Base-by-base conservation (phyloP, 2,797 vertebrate species). In the Miichthys miiuy region DNA sequence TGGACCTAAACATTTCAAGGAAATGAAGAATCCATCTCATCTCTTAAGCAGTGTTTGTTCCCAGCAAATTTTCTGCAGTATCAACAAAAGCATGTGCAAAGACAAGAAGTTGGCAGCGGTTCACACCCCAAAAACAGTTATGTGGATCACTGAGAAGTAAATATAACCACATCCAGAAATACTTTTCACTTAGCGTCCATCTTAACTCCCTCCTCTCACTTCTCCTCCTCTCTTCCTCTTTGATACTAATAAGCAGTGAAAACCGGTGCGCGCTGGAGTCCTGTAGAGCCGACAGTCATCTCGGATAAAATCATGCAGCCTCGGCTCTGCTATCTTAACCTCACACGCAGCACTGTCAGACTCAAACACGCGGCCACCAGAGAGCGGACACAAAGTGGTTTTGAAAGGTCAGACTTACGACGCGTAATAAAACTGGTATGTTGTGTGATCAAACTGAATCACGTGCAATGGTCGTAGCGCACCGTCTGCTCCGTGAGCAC, bases 181-280 rank as follows among this genome's bases (percentile, higher is more conserved):
- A 18, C 58, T 55, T 27, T 50, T 44, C 14, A 63, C 25, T 51
- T 16, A 46, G 34, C 27, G 6, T 47, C 69, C 44, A 7, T 65
- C 73, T 78, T 0, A 46, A 65, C 73, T 66, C 54, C 44, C 56
- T 72, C 65, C 66, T 27, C 51, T 78, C 54, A 42, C 38, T 38
- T 9, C 8, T 38, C 34, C 34, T 9, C 34, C 30, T 52, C 55
- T 74, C 75, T 20, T 75, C 65, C 51, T 71, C 70, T 80, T 79
- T 90, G 91, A 91, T 82, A 72, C 75, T 92, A 88, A 91, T 75
- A 68, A 79, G 85, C 75, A 83, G 82, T 79, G 90, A 91, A 81
- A 80, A 88, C 78, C 76, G 81, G 81, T 79, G 79, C 20, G 55
- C 17, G 16, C 77, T 73, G 58, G 69, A 90, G 84, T 86, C 78